Conservation (phyloP, 37 sponge, comb jelly and placozoan genomes). For the Sycon ciliatum region DNA sequence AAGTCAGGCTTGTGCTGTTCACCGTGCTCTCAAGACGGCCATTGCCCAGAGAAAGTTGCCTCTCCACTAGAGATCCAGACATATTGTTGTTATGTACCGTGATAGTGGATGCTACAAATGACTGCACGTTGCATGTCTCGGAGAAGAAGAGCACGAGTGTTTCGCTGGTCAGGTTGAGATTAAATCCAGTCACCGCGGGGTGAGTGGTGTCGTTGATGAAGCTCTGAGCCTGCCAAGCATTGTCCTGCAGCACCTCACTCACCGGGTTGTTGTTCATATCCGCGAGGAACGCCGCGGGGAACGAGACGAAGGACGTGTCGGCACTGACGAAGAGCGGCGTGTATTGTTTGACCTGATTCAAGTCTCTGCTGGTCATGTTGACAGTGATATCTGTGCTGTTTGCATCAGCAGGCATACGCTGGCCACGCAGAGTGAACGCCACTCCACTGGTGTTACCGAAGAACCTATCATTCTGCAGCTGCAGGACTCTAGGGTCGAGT, state of each 20-base stretch:
- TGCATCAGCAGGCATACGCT: too few relatives aligned
- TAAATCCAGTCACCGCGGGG: slow-evolving; percentile 38
- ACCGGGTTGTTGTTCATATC: slow-evolving; percentile 71
- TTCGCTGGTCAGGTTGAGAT: slow-evolving; percentile 45
- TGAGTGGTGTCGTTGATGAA: slow-evolving; percentile 40
- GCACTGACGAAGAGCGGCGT: slow-evolving; percentile 49
- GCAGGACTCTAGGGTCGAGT: slow-evolving; percentile 28
- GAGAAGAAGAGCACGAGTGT: slow-evolving; percentile 56
- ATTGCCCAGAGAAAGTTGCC: too few relatives aligned
- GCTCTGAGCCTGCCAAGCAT: background rate
- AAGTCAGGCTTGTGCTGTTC: too few relatives aligned
- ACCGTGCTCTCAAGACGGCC: too few relatives aligned
- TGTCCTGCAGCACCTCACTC: background rate
- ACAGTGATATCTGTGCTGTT: too few relatives aligned
- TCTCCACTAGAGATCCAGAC: too few relatives aligned
- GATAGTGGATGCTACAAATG: too few relatives aligned
- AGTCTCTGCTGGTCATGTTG: slow-evolving; percentile 38
- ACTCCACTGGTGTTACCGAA: slow-evolving; percentile 11
- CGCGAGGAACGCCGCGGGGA: slow-evolving; percentile 33
- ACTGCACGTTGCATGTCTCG: slow-evolving; percentile 47
- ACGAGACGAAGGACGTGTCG: slow-evolving; percentile 59
- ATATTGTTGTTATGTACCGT: too few relatives aligned
- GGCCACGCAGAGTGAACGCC: slow-evolving; percentile 31
- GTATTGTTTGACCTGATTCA: slow-evolving; percentile 78
- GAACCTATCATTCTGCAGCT: slow-evolving; percentile 43